These are phyloP conservation scores for Polylopha cassiicola DNA, from an alignment of 2,888 invertebrate genomes.

Conservation along the genomic window DNA sequence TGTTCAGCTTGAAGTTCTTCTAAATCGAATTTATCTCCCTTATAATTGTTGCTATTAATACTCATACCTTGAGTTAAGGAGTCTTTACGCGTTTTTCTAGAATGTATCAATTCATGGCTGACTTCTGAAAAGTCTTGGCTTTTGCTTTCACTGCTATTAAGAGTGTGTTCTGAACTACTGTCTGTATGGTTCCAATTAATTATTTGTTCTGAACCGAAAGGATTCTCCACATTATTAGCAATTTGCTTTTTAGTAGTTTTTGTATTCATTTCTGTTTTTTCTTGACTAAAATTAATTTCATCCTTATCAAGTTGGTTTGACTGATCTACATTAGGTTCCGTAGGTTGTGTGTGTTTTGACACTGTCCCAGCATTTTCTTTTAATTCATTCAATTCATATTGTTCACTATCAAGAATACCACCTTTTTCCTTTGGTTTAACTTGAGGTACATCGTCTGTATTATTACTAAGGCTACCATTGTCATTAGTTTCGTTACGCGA, in stretches of 20 bases:
- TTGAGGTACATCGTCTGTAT: neutral
- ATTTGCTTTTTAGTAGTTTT: neutral
- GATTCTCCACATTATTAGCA: neutral
- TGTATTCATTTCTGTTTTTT: neutral
- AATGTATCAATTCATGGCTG: too few relatives aligned
- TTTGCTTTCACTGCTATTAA: neutral
- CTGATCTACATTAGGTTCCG: too few relatives aligned
- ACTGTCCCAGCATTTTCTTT: neutral
- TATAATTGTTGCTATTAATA: neutral
- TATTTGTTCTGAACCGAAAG: slow-evolving; percentile 1
- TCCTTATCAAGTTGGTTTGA: too few relatives aligned
- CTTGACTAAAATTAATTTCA: neutral
- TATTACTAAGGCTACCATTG: neutral
- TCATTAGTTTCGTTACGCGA: neutral
- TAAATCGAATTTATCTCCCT: neutral
- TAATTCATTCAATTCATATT: neutral
- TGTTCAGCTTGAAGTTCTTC: neutral
- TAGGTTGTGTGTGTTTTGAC: neutral
- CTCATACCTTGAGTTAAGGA: too few relatives aligned
- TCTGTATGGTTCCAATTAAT: slow-evolving; percentile 2
- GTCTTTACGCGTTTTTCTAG: too few relatives aligned
- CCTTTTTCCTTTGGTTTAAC: neutral
- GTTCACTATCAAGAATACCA: neutral
- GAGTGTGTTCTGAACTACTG: neutral
- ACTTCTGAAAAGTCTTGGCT: too few relatives aligned